Evolutionary conservation across 2,888 invertebrate genomes (phyloP).

Genomic region (Baronia brevicornis): DNA sequence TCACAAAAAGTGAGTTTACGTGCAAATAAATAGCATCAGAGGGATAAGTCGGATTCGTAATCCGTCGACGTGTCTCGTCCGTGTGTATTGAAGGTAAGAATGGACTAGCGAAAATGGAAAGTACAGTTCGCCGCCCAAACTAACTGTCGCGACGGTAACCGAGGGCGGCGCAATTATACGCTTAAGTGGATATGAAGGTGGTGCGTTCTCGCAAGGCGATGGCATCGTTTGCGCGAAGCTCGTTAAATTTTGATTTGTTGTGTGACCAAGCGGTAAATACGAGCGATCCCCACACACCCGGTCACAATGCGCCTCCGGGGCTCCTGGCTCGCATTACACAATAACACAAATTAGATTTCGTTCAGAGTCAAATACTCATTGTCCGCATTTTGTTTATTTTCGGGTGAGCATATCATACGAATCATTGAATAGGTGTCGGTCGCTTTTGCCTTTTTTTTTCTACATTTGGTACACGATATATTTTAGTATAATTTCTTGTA

Average conservation of each 20-base stretch:
- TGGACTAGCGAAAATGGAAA: slow-evolving; percentile 17
- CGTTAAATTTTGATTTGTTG: slow-evolving; percentile 73
- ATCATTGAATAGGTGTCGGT: slow-evolving; percentile 60
- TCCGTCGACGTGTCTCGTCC: slow-evolving; percentile 26
- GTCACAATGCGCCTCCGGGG: slow-evolving; percentile 45
- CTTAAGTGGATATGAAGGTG: slow-evolving; percentile 43
- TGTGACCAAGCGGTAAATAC: slow-evolving; percentile 71
- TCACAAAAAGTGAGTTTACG: slow-evolving; percentile 59
- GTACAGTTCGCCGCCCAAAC: slow-evolving; percentile 17
- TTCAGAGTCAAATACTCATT: slow-evolving; percentile 71
- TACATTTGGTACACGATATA: slow-evolving; percentile 4
- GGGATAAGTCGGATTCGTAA: slow-evolving; percentile 43
- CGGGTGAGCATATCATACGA: slow-evolving; percentile 59
- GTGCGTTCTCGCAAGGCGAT: slow-evolving; percentile 45
- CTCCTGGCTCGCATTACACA: slow-evolving; percentile 65
- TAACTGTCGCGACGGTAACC: slow-evolving; percentile 38
- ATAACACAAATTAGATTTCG: slow-evolving; percentile 75
- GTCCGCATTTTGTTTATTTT: slow-evolving; percentile 64
- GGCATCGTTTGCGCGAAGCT: slow-evolving; percentile 57
- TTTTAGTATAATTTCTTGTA: slow-evolving; percentile 2
- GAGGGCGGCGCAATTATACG: slow-evolving; percentile 61
- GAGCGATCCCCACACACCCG: slow-evolving; percentile 44
- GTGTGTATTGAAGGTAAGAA: slow-evolving; percentile 26
- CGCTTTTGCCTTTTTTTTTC: slow-evolving; percentile 53
- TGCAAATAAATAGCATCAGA: slow-evolving; percentile 44